Conservation (phyloP, 2,113 vertebrate genomes). For the Tyto alba region DNA sequence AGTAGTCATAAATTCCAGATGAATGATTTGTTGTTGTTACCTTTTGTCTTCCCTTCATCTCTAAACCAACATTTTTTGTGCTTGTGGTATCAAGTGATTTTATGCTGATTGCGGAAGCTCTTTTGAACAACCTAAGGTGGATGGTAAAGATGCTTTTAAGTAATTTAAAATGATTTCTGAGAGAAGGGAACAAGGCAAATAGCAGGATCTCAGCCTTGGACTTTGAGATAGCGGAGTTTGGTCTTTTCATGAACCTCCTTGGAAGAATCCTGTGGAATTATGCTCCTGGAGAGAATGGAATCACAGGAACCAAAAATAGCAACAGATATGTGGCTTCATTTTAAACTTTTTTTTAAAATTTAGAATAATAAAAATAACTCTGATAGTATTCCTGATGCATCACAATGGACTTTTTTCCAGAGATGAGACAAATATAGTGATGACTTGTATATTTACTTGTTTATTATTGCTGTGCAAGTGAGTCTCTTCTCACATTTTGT, state of each 20-base stretch:
- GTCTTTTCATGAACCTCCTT: neutral
- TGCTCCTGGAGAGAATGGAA: neutral
- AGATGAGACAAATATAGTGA: neutral
- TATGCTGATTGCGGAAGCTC: neutral
- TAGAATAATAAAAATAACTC: neutral
- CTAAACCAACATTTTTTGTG: neutral
- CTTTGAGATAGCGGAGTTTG: neutral
- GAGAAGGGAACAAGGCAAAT: neutral
- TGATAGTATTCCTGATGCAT: neutral
- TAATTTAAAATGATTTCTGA: neutral
- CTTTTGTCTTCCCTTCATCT: neutral
- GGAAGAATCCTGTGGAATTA: neutral
- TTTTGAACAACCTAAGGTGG: neutral
- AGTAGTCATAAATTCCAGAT: neutral
- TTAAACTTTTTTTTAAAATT: neutral
- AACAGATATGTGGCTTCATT: neutral
- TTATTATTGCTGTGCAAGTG: neutral
- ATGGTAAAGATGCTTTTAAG: neutral
- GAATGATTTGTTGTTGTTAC: neutral
- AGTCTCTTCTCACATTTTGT: neutral
- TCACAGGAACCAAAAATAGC: neutral
- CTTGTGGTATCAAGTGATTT: neutral
- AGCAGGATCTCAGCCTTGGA: neutral
- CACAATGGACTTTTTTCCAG: neutral
- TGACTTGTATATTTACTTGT: neutral